These are phyloP conservation scores for Halictus quadricinctus DNA, from an alignment of 2,888 invertebrate genomes.

Conservation along the genomic window DNA sequence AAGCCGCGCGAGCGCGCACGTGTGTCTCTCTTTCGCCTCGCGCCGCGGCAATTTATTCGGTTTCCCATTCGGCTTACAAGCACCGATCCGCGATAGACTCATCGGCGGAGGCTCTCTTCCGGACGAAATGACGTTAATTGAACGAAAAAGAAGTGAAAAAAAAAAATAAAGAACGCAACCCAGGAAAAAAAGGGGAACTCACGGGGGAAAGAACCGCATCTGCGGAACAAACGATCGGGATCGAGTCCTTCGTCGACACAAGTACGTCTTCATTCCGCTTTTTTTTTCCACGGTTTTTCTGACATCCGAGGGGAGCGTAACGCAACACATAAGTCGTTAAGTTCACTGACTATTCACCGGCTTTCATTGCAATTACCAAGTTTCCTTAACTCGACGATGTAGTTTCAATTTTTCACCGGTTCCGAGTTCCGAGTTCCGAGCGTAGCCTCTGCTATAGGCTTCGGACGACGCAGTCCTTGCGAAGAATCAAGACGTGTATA, in stretches of 20 bases:
- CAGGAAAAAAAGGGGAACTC: conserved; percentile 20
- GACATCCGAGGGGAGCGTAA: conserved; percentile 36
- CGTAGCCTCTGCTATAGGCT: background rate
- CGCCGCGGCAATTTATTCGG: conserved; percentile 7
- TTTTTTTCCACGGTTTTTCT: conserved; percentile 54
- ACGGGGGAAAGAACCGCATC: conserved; percentile 42
- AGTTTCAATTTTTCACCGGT: background rate
- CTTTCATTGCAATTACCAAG: background rate
- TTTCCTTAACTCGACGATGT: background rate
- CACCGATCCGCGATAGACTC: conserved; percentile 12
- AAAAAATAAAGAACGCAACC: background rate
- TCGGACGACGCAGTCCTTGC: background rate
- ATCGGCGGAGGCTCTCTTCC: conserved; percentile 16
- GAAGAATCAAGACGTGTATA: background rate
- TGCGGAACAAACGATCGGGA: conserved; percentile 33
- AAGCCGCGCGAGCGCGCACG: background rate
- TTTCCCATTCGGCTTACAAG: background rate
- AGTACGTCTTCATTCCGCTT: conserved; percentile 45
- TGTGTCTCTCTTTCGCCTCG: conserved; percentile 10
- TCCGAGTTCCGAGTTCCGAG: background rate
- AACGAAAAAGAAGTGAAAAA: background rate
- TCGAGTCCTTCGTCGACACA: conserved; percentile 16
- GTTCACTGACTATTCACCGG: conserved; percentile 10
- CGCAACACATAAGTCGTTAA: background rate
- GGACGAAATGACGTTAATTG: conserved; percentile 47